These are phyloP conservation scores for Psilopsiagon aymara DNA, from an alignment of 2,113 vertebrate genomes.

Conservation along the genomic window DNA sequence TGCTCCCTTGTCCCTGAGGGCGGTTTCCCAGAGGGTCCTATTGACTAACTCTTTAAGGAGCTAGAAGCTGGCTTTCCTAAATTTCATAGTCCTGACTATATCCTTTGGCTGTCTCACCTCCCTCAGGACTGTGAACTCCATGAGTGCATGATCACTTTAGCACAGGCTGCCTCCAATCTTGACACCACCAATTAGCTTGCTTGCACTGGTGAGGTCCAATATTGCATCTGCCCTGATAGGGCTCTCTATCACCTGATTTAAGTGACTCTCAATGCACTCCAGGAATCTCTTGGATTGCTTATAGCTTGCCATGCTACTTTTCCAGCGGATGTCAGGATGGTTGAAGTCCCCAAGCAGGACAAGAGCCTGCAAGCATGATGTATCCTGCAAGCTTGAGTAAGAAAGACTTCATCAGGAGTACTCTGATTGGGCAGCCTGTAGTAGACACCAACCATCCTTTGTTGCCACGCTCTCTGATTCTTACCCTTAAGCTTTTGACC, in stretches of 20 bases:
- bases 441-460: not conserved
- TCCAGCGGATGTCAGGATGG: not conserved
- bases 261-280: not conserved
- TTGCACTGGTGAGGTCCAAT: not conserved
- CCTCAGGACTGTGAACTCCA: not conserved
- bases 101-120: not conserved
- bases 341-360: not conserved
- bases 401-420: not conserved
- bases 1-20: not conserved
- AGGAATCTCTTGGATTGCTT: not conserved
- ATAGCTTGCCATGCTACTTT: not conserved
- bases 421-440: not conserved
- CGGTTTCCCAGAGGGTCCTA: not conserved
- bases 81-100: not conserved
- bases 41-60: not conserved
- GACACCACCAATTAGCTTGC: not conserved
- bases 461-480: not conserved
- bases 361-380: not conserved
- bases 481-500: not conserved
- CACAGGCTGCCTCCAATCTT: not conserved
- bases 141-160: not conserved
- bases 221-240: not conserved
- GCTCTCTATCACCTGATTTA: not conserved
- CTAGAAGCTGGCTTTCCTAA: not conserved
- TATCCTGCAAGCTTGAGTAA: not conserved